Conservation (phyloP, 2,888 invertebrate genomes). For the Drosophila hamatofila region DNA sequence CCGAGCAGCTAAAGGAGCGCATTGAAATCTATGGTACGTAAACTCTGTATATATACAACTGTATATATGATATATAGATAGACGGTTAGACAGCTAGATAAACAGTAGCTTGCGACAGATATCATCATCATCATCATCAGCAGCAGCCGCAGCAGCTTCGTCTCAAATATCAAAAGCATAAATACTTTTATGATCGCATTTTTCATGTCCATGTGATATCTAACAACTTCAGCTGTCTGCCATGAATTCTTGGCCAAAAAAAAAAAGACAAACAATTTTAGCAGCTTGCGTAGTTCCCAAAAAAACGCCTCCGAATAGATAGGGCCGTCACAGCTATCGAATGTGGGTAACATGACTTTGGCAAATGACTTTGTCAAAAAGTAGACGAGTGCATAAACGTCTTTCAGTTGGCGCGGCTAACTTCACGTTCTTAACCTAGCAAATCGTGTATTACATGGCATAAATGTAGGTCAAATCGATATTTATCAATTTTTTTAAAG, state of each 20-base stretch:
- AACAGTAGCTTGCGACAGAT: slow-evolving; percentile 1
- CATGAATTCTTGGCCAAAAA: slow-evolving; percentile 43
- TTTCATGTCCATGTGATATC: slow-evolving; percentile 62
- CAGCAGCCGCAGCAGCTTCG: neutral
- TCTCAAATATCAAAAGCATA: slow-evolving; percentile 25
- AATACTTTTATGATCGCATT: slow-evolving; percentile 40
- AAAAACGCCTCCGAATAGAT: slow-evolving; percentile 1
- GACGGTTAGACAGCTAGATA: neutral
- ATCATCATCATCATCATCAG: neutral
- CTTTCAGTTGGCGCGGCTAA: too few species aligned
- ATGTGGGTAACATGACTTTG: neutral
- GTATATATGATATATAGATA: neutral
- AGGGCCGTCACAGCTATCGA: neutral
- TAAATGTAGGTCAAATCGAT: neutral
- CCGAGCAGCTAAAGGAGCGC: slow-evolving; percentile 87
- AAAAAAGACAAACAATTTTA: slow-evolving; percentile 14
- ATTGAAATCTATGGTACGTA: slow-evolving; percentile 89
- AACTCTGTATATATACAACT: neutral
- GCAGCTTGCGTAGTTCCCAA: slow-evolving; percentile 28
- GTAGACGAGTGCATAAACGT: neutral
- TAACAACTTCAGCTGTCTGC: slow-evolving; percentile 52
- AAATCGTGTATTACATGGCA: neutral
- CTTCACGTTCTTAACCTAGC: neutral
- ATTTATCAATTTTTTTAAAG: too few species aligned
- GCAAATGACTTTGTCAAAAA: neutral